Evolutionary conservation across 2,113 vertebrate genomes (phyloP).

Genomic region (Agelaius tricolor): DNA sequence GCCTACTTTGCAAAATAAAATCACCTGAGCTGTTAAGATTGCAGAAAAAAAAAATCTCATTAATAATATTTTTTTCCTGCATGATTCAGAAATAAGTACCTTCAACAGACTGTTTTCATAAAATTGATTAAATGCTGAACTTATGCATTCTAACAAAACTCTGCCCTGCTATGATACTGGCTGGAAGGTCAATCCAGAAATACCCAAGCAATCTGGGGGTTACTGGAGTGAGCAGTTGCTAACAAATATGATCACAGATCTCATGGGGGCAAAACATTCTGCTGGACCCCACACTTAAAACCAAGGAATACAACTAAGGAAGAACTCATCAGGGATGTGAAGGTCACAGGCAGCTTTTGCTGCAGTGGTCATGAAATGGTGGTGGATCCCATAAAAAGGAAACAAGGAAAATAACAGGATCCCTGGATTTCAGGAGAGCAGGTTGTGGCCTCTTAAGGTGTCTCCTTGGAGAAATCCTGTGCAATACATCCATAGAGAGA

Average conservation of each 20-base stretch:
- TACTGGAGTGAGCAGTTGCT: background rate
- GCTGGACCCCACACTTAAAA: background rate
- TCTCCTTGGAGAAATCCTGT: background rate
- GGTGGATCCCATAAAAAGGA: background rate
- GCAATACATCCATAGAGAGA: background rate
- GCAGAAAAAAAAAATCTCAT: background rate
- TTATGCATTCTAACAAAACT: background rate
- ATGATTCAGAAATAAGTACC: background rate
- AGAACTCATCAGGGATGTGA: background rate
- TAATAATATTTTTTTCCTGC: background rate
- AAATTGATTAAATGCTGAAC: background rate
- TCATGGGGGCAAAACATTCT: background rate
- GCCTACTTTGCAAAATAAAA: background rate
- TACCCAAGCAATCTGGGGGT: background rate
- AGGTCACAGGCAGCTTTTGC: background rate
- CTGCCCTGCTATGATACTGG: background rate
- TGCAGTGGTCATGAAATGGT: background rate
- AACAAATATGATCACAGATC: background rate
- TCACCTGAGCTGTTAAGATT: background rate
- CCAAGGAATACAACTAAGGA: background rate
- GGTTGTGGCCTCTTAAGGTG: background rate
- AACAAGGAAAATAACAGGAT: background rate
- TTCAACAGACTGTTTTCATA: background rate
- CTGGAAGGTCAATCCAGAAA: background rate
- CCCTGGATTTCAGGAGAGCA: background rate